Base-by-base conservation (phyloP, 1,140 invertebrate species). In the Mamestra configurata region DNA sequence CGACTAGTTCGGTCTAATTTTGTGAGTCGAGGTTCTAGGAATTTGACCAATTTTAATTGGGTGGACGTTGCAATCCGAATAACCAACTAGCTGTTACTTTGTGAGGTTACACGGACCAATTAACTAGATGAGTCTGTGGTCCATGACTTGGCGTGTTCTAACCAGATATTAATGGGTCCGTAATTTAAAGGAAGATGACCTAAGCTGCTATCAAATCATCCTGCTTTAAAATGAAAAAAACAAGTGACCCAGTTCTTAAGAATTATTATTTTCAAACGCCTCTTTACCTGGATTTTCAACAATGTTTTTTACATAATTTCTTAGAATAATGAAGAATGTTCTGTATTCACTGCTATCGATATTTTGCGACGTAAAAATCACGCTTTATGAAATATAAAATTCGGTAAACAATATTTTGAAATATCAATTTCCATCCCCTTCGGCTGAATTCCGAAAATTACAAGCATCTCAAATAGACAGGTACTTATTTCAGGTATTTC, bases 381-480 rank as follows among this genome's bases (percentile, higher is more conserved):
- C 31, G 46, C 8, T 68, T 68, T 49, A 27, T 68, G 0, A 49
- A 55, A 22, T 5, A 55, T 55, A 24, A 24, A 43, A 68, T 46
- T 24, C 46, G 18, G n/a, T 13, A 51, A 53, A 53, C 68, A 73
- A 57, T 40, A 73, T 57, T 57, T 68, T 8, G 37, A 66, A 66
- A 77, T 73, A 73, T 55, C 51, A 76, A 76, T 68, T 49, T 66
- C 46, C n/a, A 51, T 31, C 46, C 61, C 68, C 59, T 46, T 77
- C 46, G 49, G 24, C 78, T 61, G 64, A 78, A 82, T 82, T 77
- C 77, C 83, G 64, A 77, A 80, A 68, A 84, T 82, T 72, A 55
- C 78, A 35, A 68, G 71, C 78, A 13, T 81, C 81, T 73, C 77
- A 82, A 81, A 79, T 84, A 84, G 73, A 80, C 68, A 80, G 75